Percentiles rank a stretch among this genome's conserved stretches.
Evolutionary conservation across 2,797 vertebrate species (phyloP).

Genomic region (Phyllotis vaccarum): DNA sequence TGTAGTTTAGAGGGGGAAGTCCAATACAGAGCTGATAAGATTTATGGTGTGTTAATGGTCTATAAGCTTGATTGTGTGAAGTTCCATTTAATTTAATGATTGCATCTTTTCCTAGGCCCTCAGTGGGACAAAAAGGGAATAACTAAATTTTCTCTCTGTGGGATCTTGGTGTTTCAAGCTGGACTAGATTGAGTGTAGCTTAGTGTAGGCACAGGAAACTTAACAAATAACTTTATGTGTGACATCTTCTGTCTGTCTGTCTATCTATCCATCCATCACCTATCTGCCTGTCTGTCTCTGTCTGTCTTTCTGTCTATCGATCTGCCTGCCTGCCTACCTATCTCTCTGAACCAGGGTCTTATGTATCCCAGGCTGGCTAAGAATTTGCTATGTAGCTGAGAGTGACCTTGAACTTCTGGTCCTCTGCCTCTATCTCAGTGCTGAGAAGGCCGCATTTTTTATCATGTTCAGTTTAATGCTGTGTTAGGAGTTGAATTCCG

Average conservation of each 20-base stretch:
- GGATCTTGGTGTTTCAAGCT: not conserved
- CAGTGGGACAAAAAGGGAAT: not conserved
- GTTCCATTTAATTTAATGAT: not conserved
- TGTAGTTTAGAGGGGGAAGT: not conserved
- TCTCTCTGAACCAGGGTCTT: not conserved
- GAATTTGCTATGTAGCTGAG: not conserved
- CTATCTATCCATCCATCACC: not conserved
- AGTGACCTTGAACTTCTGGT: not conserved
- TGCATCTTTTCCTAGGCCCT: not conserved
- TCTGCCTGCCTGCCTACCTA: too few relatives aligned
- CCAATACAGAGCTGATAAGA: not conserved
- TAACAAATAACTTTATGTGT: constrained; percentile 10
- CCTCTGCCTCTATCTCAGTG: not conserved
- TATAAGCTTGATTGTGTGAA: not conserved
- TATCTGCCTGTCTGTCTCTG: too few relatives aligned
- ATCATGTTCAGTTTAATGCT: not conserved
- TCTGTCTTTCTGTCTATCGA: not conserved
- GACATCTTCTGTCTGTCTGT: not conserved
- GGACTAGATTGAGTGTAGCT: not conserved
- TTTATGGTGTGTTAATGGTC: constrained; percentile 5
- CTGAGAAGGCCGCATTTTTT: not conserved
- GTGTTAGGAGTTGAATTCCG: not conserved
- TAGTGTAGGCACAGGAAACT: not conserved
- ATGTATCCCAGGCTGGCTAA: not conserved
- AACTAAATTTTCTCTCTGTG: not conserved